Percentiles rank a stretch among this genome's conserved stretches.
Conservation (phyloP, 2,113 vertebrate species). For the Nothocercus nigrocapillus region DNA sequence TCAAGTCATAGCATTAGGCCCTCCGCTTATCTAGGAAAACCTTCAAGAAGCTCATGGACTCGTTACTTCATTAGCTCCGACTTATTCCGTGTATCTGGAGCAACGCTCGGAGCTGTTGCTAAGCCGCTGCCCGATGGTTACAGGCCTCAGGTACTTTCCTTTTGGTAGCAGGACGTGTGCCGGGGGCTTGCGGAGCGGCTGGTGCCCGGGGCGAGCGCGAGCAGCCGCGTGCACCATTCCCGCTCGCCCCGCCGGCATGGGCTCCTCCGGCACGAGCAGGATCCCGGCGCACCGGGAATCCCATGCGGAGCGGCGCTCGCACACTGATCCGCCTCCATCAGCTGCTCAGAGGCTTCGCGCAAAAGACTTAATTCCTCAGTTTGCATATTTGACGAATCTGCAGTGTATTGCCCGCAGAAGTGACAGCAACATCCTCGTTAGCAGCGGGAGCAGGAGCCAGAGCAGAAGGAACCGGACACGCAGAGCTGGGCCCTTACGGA, state of each 20-base stretch:
- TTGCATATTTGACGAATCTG: constrained; percentile 67
- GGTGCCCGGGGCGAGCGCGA: background rate
- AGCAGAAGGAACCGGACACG: background rate
- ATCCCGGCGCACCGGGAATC: background rate
- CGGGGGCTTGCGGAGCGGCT: background rate
- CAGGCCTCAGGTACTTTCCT: constrained; percentile 48
- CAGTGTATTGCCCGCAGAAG: background rate
- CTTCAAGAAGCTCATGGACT: constrained; percentile 82
- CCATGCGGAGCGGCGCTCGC: background rate
- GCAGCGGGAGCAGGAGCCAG: background rate
- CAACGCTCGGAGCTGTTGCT: constrained; percentile 78
- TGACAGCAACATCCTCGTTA: constrained; percentile 71
- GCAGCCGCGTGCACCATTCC: accelerated
- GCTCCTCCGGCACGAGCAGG: background rate
- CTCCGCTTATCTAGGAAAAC: constrained; percentile 81
- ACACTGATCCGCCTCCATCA: constrained; percentile 8
- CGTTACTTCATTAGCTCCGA: constrained; percentile 77
- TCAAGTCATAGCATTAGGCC: constrained; percentile 58
- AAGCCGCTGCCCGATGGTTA: constrained; percentile 75
- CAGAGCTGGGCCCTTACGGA: background rate
- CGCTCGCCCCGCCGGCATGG: background rate
- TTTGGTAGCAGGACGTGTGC: constrained; percentile 22
- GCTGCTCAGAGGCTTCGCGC: constrained; percentile 3
- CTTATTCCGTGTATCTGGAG: constrained; percentile 76
- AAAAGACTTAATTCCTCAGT: constrained; percentile 39